phyloP scores from a whole-genome alignment of 2,797 vertebrate species.

The Gorsachius magnificus region DNA sequence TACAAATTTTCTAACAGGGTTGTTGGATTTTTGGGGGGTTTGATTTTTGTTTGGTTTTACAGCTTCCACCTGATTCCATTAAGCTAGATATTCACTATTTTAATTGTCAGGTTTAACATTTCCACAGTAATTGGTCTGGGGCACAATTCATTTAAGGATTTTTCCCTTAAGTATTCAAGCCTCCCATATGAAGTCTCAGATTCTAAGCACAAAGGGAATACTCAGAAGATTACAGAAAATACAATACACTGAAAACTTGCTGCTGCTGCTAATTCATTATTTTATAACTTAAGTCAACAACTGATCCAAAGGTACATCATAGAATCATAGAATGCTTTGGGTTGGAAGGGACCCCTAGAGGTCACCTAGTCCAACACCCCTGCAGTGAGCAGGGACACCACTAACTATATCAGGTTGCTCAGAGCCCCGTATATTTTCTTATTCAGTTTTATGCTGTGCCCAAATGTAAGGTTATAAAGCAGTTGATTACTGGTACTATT shows the following conservation, averaged over 20 bases:
- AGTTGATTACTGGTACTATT: neutral
- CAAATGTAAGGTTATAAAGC: neutral
- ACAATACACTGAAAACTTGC: neutral
- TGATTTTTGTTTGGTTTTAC: neutral
- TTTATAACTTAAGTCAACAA: neutral
- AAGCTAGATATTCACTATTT: neutral
- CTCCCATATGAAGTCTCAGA: neutral
- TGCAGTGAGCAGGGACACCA: no score
- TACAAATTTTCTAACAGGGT: neutral
- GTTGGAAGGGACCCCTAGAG: no score
- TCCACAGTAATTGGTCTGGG: neutral
- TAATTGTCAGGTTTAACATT: constrained; percentile 14
- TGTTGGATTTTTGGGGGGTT: neutral
- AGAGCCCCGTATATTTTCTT: neutral
- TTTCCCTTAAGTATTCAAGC: neutral
- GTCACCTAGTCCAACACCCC: no score
- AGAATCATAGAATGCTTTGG: no score
- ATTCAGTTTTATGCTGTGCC: neutral
- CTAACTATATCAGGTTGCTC: no score
- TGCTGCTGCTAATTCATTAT: neutral
- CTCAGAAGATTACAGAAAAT: neutral
- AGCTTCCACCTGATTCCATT: neutral
- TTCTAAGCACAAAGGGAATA: neutral
- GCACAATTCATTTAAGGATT: neutral
- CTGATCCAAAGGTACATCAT: neutral